Base-by-base conservation (phyloP, 2,888 invertebrate genomes). In the Drosophila nigritarsus region DNA sequence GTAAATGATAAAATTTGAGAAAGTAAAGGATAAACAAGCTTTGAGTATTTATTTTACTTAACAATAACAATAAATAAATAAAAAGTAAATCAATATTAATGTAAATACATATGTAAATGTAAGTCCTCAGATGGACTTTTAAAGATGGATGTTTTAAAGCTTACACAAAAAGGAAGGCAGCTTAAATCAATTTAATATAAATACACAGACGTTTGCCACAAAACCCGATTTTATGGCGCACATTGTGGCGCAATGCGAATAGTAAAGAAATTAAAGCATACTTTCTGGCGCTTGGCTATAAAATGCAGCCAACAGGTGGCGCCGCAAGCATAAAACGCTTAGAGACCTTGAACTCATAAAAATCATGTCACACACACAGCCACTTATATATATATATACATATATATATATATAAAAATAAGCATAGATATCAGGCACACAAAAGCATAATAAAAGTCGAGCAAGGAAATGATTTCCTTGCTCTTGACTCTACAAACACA, bases 301-400 rank as follows among this genome's bases (percentile, higher is more conserved):
- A 77, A 65, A 63, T 24, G 54, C 32, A 38, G 75, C 51, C 89
- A 86, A 88, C 88, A 86, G 85, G 85, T 88, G 80, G 87, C 87
- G 84, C 62, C 58, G 58, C 65, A 71, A 82, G 84, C 81, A 66
- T 80, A 81, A 83, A 73, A 75, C 78, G 69, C 74, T 70, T 75
- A 58, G 84, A 90, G 91, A 91, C 91, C 91, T 91, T 91, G 91
- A 91, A 91, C 91, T 84, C 91, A 80, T 90, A 91, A 91, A 86
- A 91, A 90, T 90, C 88, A 90, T 91, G 90, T 87, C 89, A 86
- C 69, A 74, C 73, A 76, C 55, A 71, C 58, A 60, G 36, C 20
- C 20, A 45, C 24, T 27, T 30, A 64, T 49, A 59, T 49, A 59
- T 29, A 54, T 29, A 36, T 20, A 7, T 27, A 61, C 48, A 58